These are phyloP conservation scores for Taurulus bubalis DNA, from an alignment of 2,113 vertebrate genomes.

Conservation along the genomic window DNA sequence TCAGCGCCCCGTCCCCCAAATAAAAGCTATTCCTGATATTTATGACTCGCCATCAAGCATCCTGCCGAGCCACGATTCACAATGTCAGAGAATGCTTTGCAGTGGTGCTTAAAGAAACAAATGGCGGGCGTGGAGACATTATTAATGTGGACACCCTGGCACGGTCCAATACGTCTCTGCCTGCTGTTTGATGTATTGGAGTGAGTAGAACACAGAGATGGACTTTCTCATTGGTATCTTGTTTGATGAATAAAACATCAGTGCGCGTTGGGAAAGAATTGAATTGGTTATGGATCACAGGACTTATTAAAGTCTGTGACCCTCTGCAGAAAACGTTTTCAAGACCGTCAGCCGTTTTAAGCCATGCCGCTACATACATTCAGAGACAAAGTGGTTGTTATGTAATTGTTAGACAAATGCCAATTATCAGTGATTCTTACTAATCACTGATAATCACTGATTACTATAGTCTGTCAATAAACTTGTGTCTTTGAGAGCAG, in stretches of 20 bases:
- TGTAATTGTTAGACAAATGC: constrained; percentile 5
- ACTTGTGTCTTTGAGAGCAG: not conserved
- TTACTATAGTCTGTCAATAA: not conserved
- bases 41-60: constrained; percentile 23
- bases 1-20: not conserved
- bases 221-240: constrained; percentile 64
- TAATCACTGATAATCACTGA: too few relatives aligned
- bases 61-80: constrained; percentile 38
- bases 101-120: constrained; percentile 55
- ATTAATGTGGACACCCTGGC: constrained; percentile 72
- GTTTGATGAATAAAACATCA: constrained; percentile 76
- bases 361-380: not conserved
- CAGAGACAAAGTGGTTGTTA: not conserved
- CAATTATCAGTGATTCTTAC: constrained; percentile 5
- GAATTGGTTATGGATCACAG: constrained; percentile 49
- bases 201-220: constrained; percentile 64
- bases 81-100: constrained; percentile 45
- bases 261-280: constrained; percentile 27
- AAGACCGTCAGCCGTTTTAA: constrained; percentile 36
- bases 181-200: constrained; percentile 66
- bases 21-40: constrained; percentile 40
- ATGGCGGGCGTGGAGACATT: constrained; percentile 50
- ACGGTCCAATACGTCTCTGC: constrained; percentile 53
- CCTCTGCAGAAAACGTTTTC: constrained; percentile 16
- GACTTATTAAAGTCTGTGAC: constrained; percentile 27